Evolutionary conservation across 2,113 vertebrate species (phyloP).

Genomic region (Microcebus tavaratra): DNA sequence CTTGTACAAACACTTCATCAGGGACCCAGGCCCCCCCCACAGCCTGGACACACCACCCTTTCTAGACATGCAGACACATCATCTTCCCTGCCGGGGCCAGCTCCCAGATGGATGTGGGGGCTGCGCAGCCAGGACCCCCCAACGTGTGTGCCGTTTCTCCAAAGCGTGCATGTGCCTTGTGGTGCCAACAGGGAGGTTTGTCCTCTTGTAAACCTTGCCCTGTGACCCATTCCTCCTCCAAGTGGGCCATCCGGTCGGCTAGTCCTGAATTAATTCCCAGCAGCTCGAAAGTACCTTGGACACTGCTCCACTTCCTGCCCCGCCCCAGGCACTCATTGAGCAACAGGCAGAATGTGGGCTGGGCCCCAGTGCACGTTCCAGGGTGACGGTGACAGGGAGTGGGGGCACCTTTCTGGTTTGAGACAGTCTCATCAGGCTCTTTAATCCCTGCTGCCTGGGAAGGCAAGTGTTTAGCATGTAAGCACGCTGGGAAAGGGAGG

Average conservation of each 20-base stretch:
- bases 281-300: constrained; percentile 52
- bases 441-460: not conserved
- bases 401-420: not conserved
- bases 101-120: not conserved
- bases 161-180: not conserved
- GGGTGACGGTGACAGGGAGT: not conserved
- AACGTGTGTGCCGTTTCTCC: not conserved
- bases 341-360: not conserved
- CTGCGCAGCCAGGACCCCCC: not conserved
- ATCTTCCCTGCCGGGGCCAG: not conserved
- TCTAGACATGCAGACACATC: not conserved
- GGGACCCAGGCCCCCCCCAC: not conserved
- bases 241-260: constrained; percentile 31
- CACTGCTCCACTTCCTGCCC: constrained; percentile 38
- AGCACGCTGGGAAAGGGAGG: no score
- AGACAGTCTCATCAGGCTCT: not conserved
- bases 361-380: not conserved
- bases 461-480: not conserved
- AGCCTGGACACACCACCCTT: not conserved
- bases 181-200: not conserved
- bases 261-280: constrained; percentile 50
- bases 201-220: constrained; percentile 55
- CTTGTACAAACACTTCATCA: not conserved
- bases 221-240: constrained; percentile 29
- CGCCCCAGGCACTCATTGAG: not conserved